phyloP scores from a whole-genome alignment of 1,140 invertebrate species.

The Orchestia grillus region DNA sequence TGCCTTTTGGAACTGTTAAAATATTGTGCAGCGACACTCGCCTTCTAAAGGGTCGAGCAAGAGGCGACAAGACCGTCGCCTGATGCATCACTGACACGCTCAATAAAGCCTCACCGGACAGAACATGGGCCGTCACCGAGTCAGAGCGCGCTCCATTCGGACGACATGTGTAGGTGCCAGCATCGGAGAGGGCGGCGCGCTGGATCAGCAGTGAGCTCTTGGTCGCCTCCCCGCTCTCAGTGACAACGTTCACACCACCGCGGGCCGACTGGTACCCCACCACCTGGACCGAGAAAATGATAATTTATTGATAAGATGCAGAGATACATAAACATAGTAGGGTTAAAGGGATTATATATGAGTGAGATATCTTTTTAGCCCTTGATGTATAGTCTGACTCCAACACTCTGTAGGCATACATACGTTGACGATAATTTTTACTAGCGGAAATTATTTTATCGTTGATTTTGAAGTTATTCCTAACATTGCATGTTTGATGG shows the following conservation, averaged over 20 bases:
- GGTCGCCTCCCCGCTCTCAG: constrained; percentile 89
- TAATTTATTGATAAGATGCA: background rate
- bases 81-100: background rate
- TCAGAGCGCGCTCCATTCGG: constrained; percentile 78
- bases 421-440: too few species aligned
- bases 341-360: too few species aligned
- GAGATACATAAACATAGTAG: too few species aligned
- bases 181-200: constrained; percentile 85
- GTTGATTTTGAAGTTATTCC: too few species aligned
- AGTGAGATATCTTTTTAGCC: too few species aligned
- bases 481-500: too few species aligned
- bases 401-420: too few species aligned
- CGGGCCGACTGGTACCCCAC: constrained; percentile 70
- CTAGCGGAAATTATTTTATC: too few species aligned
- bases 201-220: constrained; percentile 90
- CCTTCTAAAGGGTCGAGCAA: too few species aligned
- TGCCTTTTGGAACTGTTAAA: too few species aligned
- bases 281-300: constrained; percentile 65
- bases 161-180: constrained; percentile 88
- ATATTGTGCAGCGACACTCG: too few species aligned
- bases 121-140: constrained; percentile 44
- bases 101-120: background rate
- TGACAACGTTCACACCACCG: constrained; percentile 87
- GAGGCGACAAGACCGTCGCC: background rate
- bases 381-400: too few species aligned